A percentile compares a stretch with the other conserved stretches of the same genome.
Conservation (phyloP, 2,888 invertebrate genomes). For the Epiblema foenella region DNA sequence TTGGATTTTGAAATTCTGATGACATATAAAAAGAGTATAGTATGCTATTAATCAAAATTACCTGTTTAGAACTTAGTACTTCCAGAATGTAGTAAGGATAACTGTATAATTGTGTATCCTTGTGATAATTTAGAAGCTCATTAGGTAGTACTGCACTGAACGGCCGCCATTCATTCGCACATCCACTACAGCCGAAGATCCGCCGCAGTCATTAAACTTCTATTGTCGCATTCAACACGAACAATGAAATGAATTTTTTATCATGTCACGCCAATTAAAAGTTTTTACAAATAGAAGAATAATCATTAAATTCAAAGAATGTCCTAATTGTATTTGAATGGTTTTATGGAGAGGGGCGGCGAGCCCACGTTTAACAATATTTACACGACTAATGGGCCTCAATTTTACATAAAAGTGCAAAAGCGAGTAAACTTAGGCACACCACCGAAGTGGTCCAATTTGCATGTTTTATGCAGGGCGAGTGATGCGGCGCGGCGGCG, state of each 20-base stretch:
- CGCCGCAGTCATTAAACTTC: conserved; percentile 67
- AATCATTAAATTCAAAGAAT: conserved; percentile 34
- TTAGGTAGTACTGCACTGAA: conserved; percentile 65
- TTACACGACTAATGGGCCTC: conserved; percentile 79
- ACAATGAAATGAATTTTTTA: conserved; percentile 67
- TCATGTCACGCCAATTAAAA: conserved; percentile 60
- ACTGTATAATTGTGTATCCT: conserved; percentile 52
- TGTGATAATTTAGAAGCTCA: conserved; percentile 63
- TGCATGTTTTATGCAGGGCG: conserved; percentile 82
- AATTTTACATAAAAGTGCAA: conserved; percentile 82
- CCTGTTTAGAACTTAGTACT: background rate
- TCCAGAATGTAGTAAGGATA: conserved; percentile 54
- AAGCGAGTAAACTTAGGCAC: conserved; percentile 78
- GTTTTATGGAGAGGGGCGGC: conserved; percentile 55
- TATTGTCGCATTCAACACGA: conserved; percentile 71
- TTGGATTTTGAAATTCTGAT: too few species aligned
- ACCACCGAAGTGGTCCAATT: conserved; percentile 81
- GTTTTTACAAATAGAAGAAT: conserved; percentile 46
- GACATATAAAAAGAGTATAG: too few species aligned
- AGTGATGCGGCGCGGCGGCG: conserved; percentile 67
- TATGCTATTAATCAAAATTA: background rate
- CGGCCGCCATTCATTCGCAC: conserved; percentile 68
- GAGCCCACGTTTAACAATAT: conserved; percentile 75
- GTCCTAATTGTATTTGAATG: conserved; percentile 39
- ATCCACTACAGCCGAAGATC: conserved; percentile 68